Percentiles rank a stretch among this genome's conserved stretches.
These are phyloP conservation scores for Linyphia triangularis DNA, from an alignment of 2,888 invertebrate species.

Conservation along the genomic window DNA sequence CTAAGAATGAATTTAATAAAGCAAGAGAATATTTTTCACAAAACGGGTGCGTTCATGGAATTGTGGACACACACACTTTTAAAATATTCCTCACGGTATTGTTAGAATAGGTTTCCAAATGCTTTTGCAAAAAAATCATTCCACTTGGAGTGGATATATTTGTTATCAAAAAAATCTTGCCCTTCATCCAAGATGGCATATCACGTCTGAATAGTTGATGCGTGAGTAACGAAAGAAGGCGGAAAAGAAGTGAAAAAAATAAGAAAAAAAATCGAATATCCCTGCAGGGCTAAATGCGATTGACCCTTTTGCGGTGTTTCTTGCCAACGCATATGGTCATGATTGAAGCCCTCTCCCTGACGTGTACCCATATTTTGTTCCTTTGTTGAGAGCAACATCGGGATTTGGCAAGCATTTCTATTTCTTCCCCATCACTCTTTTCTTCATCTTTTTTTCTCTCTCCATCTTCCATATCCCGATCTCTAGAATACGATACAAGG, in stretches of 20 bases:
- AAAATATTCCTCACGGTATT: too few species aligned
- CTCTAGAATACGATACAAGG: constrained; percentile 66
- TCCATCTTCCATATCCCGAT: constrained; percentile 18
- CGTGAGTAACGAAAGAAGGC: constrained; percentile 49
- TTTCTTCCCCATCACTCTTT: constrained; percentile 50
- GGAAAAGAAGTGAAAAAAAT: not conserved
- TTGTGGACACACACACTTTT: too few species aligned
- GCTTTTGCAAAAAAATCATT: constrained; percentile 17
- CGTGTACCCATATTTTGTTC: constrained; percentile 74
- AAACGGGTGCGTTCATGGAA: too few species aligned
- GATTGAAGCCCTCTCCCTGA: constrained; percentile 68
- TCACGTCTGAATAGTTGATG: constrained; percentile 66
- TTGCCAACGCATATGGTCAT: constrained; percentile 68
- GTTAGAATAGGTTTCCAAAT: too few species aligned
- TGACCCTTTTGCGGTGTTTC: constrained; percentile 73
- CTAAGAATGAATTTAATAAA: too few species aligned
- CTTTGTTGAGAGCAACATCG: constrained; percentile 73
- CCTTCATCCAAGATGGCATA: constrained; percentile 65
- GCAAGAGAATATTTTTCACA: too few species aligned
- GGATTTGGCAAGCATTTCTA: constrained; percentile 74
- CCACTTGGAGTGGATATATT: constrained; percentile 62
- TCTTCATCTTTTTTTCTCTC: constrained; percentile 28
- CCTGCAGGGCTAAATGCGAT: constrained; percentile 66
- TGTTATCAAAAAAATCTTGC: constrained; percentile 47
- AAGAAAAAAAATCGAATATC: constrained; percentile 59